These are phyloP conservation scores for Nomada ruficornis DNA, from an alignment of 2,888 invertebrate species.

Conservation along the genomic window DNA sequence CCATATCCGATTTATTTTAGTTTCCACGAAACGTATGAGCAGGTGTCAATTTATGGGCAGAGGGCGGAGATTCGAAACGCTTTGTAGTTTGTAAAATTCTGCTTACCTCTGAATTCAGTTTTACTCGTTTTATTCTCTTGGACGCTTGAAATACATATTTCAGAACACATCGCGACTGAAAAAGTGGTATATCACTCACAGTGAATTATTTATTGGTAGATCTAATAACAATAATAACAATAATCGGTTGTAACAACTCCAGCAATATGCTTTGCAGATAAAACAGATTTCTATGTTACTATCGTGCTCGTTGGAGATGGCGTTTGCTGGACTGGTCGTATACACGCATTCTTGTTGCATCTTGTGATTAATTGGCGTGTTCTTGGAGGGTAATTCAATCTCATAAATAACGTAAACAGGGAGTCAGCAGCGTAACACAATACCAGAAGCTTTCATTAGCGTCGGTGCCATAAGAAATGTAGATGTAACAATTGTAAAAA, in stretches of 20 bases:
- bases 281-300: conserved; percentile 10
- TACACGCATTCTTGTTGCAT: background rate
- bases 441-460: conserved; percentile 1
- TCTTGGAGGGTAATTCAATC: conserved; percentile 24
- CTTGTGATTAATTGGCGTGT: conserved; percentile 19
- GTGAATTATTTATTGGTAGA: no score
- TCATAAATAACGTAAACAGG: background rate
- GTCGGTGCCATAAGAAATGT: background rate
- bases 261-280: background rate
- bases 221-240: background rate
- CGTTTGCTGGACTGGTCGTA: background rate
- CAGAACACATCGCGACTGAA: no score
- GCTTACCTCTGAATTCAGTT: background rate
- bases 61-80: background rate
- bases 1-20: conserved; percentile 4
- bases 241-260: background rate
- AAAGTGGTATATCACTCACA: no score
- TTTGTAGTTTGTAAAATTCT: conserved; percentile 20
- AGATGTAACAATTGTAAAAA: background rate
- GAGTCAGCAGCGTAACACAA: conserved; percentile 14
- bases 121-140: background rate
- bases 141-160: background rate
- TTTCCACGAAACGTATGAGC: background rate
- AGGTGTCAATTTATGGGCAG: background rate
- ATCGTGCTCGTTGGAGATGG: conserved; percentile 3